Base-by-base conservation (phyloP, 2,888 invertebrate genomes). In the Pterostichus madidus region DNA sequence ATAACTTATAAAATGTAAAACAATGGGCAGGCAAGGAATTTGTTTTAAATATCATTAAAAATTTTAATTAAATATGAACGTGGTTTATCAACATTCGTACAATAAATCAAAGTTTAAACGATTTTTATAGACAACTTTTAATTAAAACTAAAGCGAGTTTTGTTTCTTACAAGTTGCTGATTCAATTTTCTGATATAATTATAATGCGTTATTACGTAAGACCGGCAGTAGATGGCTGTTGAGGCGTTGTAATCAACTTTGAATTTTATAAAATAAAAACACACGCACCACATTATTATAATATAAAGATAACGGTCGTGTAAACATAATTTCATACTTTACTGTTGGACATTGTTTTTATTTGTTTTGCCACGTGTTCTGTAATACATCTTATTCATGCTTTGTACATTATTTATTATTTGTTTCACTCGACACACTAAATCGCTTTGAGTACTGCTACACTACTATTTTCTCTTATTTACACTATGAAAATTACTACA, bases 181-280 rank as follows among this genome's bases (percentile, higher is more conserved):
- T 75, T 75, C 52, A 75, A 75, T 75, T 75, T 75, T 75, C 75
- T 75, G 75, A 75, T 75, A 75, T 75, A 75, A 75, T 75, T 75
- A 75, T 75, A 75, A 75, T 75, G 24, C 52, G 75, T 52, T 75
- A 75, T 75, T 75, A 75, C 49, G 75, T 39, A 71, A 44, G 35
- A 64, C 68, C 15, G 56, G 56, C 17, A 17, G 68, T 31, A 71
- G 44, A 13, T 11, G 64, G 64, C 59, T 13, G 64, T n/a, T 4
- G n/a, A 4, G 49, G 49, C 49, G 49, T 10, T 49, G 13, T 49
- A 49, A 49, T 49, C 11, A 49, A 49, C n/a, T n/a, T 49, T 49
- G n/a, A 49, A 49, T 49, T 46, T 49, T 49, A 49, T 2, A 49
- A 49, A 49, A 49, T 49, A 49, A 49, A 24, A 49, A 49, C 49